Conservation (phyloP, 2,888 invertebrate genomes). For the Eulithis testata region DNA sequence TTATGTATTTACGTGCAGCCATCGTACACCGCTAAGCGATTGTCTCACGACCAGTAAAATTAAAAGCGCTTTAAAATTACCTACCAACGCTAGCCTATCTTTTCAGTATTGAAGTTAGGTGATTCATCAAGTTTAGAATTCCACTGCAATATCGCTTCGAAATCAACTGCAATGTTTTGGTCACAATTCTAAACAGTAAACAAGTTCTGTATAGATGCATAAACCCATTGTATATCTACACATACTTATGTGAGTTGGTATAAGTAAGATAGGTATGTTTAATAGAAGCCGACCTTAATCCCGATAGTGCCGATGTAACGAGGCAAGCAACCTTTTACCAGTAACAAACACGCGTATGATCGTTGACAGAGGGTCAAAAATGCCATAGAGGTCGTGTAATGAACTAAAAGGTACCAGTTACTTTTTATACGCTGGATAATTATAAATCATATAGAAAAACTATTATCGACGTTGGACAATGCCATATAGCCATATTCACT, state of each 20-base stretch:
- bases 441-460: too few relatives aligned
- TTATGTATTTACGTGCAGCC: too few relatives aligned
- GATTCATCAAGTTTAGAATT: slow-evolving; percentile 22
- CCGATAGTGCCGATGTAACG: slow-evolving; percentile 53
- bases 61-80: neutral
- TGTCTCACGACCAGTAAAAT: too few relatives aligned
- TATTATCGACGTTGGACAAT: too few relatives aligned
- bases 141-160: slow-evolving; percentile 13
- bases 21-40: too few relatives aligned
- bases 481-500: too few relatives aligned
- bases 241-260: neutral
- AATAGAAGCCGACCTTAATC: slow-evolving; percentile 65
- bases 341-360: slow-evolving; percentile 20
- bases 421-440: neutral
- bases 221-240: slow-evolving; percentile 12
- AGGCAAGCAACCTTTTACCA: slow-evolving; percentile 75
- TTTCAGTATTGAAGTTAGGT: slow-evolving; percentile 8
- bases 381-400: slow-evolving; percentile 32
- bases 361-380: slow-evolving; percentile 42
- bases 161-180: slow-evolving; percentile 36
- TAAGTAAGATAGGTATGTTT: slow-evolving; percentile 19
- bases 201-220: slow-evolving; percentile 19
- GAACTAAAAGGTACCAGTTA: slow-evolving; percentile 16
- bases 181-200: slow-evolving; percentile 40
- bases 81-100: neutral